Percentiles rank a stretch among this genome's conserved stretches.
These are phyloP conservation scores for Pseudoips prasinana DNA, from an alignment of 2,888 invertebrate species.

Conservation along the genomic window DNA sequence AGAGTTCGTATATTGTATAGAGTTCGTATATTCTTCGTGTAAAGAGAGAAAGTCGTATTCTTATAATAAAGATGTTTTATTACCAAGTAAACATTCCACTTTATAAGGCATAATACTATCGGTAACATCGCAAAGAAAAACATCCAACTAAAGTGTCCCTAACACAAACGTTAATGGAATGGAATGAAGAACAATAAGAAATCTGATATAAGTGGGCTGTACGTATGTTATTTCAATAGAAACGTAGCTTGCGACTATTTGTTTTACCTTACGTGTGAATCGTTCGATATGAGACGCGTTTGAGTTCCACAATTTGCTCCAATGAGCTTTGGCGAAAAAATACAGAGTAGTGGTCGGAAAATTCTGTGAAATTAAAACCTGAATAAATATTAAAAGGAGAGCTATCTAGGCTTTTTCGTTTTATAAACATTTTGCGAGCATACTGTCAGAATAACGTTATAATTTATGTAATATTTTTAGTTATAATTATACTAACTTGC, in stretches of 20 bases:
- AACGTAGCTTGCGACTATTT: constrained; percentile 46
- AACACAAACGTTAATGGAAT: constrained; percentile 67
- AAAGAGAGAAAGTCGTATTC: too few species aligned
- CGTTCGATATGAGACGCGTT: constrained; percentile 40
- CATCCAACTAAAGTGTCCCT: constrained; percentile 46
- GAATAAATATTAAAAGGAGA: constrained; percentile 40
- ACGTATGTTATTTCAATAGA: constrained; percentile 69
- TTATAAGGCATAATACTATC: too few species aligned
- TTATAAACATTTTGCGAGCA: too few species aligned
- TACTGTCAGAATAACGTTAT: too few species aligned
- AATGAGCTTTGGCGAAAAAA: constrained; percentile 47
- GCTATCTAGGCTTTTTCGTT: constrained; percentile 6
- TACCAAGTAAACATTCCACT: too few species aligned
- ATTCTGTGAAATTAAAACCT: constrained; percentile 34
- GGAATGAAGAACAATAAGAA: constrained; percentile 72
- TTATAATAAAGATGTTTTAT: too few species aligned
- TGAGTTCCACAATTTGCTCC: constrained; percentile 37
- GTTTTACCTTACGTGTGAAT: constrained; percentile 60
- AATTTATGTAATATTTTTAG: too few species aligned
- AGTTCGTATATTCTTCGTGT: too few species aligned
- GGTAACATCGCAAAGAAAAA: constrained; percentile 40
- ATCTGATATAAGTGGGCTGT: constrained; percentile 72
- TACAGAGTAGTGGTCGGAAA: constrained; percentile 32
- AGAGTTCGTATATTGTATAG: too few species aligned
- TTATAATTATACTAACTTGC: too few species aligned